These are phyloP conservation scores for Ammodytes marinus DNA, from an alignment of 2,113 vertebrate species.

Conservation along the genomic window DNA sequence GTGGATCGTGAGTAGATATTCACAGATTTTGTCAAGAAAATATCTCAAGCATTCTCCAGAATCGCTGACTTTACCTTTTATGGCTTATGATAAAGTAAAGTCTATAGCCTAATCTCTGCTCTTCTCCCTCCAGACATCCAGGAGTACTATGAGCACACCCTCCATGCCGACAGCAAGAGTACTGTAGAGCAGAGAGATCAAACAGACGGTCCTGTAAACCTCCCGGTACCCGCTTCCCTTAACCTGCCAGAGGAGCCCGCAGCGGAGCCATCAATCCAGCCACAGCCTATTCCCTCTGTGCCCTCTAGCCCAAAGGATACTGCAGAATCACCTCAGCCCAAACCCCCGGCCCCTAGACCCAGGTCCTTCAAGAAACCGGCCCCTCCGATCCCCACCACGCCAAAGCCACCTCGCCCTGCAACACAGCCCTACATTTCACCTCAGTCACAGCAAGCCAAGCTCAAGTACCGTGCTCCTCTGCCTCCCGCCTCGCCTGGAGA, in stretches of 20 bases:
- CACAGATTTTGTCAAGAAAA: no score
- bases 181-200: constrained; percentile 24
- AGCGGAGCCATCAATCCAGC: constrained; percentile 14
- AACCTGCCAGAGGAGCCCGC: constrained; percentile 17
- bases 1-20: no score
- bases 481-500: constrained; percentile 55
- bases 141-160: constrained; percentile 78
- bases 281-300: not conserved
- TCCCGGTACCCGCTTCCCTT: not conserved
- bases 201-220: not conserved
- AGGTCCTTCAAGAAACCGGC: constrained; percentile 68
- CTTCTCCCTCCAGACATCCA: constrained; percentile 73
- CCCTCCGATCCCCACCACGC: constrained; percentile 50
- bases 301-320: constrained; percentile 9
- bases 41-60: no score
- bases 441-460: constrained; percentile 39
- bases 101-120: not conserved
- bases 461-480: constrained; percentile 72
- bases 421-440: not conserved
- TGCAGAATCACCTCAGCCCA: constrained; percentile 21
- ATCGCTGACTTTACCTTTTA: not conserved
- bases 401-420: constrained; percentile 10
- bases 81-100: not conserved
- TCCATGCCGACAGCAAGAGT: constrained; percentile 53
- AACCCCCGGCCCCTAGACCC: constrained; percentile 40